Evolutionary conservation across 2,113 vertebrate species (phyloP).

Genomic region (Narcine bancroftii): DNA sequence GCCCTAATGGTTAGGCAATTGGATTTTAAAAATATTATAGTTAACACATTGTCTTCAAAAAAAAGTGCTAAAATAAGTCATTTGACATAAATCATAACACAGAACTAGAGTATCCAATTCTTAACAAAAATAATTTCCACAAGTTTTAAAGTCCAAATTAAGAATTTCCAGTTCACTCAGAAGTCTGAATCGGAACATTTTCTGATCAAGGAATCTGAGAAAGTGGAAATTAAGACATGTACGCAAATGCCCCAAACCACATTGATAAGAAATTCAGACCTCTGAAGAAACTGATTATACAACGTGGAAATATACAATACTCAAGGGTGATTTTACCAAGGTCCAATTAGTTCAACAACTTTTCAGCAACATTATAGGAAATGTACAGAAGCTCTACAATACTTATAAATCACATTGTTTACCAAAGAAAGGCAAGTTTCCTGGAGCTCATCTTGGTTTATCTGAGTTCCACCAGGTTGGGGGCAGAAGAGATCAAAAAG

Average conservation of each 20-base stretch:
- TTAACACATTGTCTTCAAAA: not conserved
- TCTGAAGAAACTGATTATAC: not conserved
- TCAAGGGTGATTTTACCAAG: not conserved
- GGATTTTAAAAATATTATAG: not conserved
- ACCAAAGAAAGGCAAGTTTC: not conserved
- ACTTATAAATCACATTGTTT: not conserved
- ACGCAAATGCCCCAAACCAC: not conserved
- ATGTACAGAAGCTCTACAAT: not conserved
- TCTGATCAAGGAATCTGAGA: not conserved
- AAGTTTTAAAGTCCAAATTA: not conserved
- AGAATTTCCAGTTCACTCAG: not conserved
- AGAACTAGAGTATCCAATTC: not conserved
- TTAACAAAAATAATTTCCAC: not conserved
- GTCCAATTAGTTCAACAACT: not conserved
- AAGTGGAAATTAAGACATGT: not conserved
- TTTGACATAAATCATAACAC: not conserved
- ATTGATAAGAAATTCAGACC: not conserved
- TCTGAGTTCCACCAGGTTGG: no score
- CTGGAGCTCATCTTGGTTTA: not conserved
- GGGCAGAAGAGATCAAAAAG: no score
- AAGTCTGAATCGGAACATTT: not conserved
- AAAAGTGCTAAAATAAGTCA: not conserved
- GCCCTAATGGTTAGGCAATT: not conserved
- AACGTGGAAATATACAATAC: not conserved
- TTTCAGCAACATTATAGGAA: not conserved